phyloP scores from a whole-genome alignment of 2,797 vertebrate species.

The Vultur gryphus region DNA sequence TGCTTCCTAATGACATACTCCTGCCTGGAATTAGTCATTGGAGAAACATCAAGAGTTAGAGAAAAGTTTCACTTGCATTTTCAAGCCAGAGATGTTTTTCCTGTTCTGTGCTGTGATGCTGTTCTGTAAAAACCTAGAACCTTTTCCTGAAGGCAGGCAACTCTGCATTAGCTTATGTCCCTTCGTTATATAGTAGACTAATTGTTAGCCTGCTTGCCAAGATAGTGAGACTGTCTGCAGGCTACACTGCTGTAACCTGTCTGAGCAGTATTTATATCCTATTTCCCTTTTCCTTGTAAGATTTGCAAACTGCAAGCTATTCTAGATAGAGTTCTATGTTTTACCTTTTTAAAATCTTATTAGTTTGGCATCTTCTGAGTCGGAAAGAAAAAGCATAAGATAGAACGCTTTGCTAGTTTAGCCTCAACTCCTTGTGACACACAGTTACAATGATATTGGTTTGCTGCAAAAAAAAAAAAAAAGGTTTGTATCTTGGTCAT shows the following conservation, averaged over 20 bases:
- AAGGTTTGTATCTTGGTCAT: rapidly evolving
- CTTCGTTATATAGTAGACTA: neutral
- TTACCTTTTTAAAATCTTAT: neutral
- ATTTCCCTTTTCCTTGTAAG: neutral
- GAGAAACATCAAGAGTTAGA: neutral
- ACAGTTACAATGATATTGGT: neutral
- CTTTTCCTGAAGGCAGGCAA: neutral
- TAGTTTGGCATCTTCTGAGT: neutral
- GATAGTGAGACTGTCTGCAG: neutral
- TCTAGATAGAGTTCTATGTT: neutral
- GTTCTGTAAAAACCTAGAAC: neutral
- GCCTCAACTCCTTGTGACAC: neutral
- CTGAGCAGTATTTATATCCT: neutral
- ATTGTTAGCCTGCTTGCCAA: neutral
- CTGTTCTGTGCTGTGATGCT: neutral
- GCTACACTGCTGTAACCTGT: neutral
- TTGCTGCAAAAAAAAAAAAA: neutral
- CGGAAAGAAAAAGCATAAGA: neutral
- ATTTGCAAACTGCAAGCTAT: neutral
- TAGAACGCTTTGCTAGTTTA: neutral
- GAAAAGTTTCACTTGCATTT: neutral
- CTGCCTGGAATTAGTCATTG: neutral
- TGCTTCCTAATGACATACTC: neutral
- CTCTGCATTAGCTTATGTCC: neutral
- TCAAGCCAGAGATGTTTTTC: neutral